Evolutionary conservation across 1,140 invertebrate genomes (phyloP).

Genomic region (Danaus melanippus): DNA sequence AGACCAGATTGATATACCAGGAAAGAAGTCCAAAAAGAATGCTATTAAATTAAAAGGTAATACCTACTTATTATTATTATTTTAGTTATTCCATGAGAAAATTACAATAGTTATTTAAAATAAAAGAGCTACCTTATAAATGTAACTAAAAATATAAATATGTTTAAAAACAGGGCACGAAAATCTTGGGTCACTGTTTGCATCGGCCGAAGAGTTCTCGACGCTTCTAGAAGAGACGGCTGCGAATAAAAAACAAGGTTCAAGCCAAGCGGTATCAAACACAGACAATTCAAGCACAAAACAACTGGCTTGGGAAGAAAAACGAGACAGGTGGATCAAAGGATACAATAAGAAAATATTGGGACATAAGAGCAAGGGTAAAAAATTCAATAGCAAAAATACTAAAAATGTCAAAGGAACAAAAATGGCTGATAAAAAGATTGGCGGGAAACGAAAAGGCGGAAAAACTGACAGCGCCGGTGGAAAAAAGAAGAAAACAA

Average conservation of each 20-base stretch:
- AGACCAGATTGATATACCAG: constrained; percentile 42
- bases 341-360: constrained; percentile 60
- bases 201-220: constrained; percentile 83
- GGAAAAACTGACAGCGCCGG: constrained; percentile 25
- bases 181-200: constrained; percentile 74
- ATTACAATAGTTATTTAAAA: neutral
- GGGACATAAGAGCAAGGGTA: constrained; percentile 43
- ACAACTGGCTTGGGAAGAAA: constrained; percentile 79
- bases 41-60: constrained; percentile 47
- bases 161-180: constrained; percentile 44
- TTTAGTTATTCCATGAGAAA: neutral
- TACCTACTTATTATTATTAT: constrained; percentile 3
- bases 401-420: constrained; percentile 21
- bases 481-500: constrained; percentile 41
- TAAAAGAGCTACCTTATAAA: no score
- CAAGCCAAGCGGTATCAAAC: constrained; percentile 75
- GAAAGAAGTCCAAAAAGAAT: constrained; percentile 48
- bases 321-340: constrained; percentile 68
- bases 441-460: constrained; percentile 47
- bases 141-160: neutral
- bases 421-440: constrained; percentile 33
- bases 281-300: constrained; percentile 78
- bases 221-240: constrained; percentile 80
- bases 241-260: constrained; percentile 75
- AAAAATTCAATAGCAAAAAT: constrained; percentile 33